phyloP scores from a whole-genome alignment of 2,888 invertebrate genomes.

The Drosophila paramelanica region DNA sequence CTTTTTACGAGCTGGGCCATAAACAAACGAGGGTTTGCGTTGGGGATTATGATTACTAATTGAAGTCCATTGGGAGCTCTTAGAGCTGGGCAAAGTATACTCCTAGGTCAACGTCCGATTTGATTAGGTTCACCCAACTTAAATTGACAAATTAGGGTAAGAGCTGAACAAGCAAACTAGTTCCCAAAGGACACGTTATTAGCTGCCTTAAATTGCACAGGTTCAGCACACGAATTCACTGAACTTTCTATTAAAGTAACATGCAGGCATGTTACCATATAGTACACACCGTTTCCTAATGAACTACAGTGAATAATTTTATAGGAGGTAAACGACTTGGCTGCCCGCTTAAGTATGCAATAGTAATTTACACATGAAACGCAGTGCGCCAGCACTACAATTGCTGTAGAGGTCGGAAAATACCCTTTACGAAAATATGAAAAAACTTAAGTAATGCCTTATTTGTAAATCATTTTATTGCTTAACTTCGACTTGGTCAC shows the following conservation, averaged over 20 bases:
- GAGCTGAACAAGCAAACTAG: conserved; percentile 24
- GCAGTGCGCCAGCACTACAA: conserved; percentile 24
- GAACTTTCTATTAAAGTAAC: conserved; percentile 11
- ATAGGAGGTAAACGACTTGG: conserved; percentile 53
- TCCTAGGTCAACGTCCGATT: conserved; percentile 55
- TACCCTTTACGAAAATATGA: neutral
- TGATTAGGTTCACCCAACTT: conserved; percentile 45
- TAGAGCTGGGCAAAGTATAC: conserved; percentile 6
- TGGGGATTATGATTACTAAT: conserved; percentile 11
- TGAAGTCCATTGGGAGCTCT: conserved; percentile 15
- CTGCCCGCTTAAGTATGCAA: conserved; percentile 56
- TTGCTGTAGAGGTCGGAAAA: neutral
- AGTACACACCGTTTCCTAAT: conserved; percentile 11
- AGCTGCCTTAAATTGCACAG: conserved; percentile 23
- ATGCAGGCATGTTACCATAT: conserved; percentile 2
- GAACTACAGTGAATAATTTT: conserved; percentile 10
- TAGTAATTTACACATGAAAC: conserved; percentile 58
- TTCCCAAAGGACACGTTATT: conserved; percentile 34
- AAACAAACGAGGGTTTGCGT: conserved; percentile 34
- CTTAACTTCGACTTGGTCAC: too few relatives aligned
- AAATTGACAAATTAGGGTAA: conserved; percentile 53
- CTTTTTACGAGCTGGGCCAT: conserved; percentile 6
- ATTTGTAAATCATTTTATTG: too few relatives aligned
- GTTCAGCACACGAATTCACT: conserved; percentile 10
- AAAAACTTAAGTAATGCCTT: too few relatives aligned